Conservation (phyloP, 2,797 vertebrate genomes). For the Emydoidea blandingii region DNA sequence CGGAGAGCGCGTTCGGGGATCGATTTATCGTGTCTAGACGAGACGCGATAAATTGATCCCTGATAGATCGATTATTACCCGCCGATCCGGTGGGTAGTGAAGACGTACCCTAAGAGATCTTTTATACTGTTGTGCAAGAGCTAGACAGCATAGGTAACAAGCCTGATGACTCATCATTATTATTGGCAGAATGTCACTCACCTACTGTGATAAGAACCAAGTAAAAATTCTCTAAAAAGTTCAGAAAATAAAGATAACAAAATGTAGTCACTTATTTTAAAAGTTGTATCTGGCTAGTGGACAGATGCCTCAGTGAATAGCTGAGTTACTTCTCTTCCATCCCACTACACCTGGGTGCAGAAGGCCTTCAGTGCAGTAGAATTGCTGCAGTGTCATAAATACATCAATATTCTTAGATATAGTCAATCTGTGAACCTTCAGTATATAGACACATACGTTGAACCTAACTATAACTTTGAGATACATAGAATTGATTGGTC, state of each 20-base stretch:
- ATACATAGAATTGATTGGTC: fast-evolving
- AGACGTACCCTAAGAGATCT: background rate
- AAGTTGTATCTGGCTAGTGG: background rate
- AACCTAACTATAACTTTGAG: background rate
- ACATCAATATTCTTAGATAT: background rate
- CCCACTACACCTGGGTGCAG: background rate
- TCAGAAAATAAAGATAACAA: background rate
- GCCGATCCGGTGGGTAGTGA: too few relatives aligned
- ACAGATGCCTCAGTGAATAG: background rate
- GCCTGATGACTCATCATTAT: background rate
- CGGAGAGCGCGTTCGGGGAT: too few relatives aligned
- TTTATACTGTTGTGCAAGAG: background rate
- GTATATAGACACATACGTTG: background rate
- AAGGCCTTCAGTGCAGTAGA: background rate
- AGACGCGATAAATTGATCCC: too few relatives aligned
- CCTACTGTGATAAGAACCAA: background rate
- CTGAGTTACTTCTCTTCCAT: background rate
- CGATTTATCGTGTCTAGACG: too few relatives aligned
- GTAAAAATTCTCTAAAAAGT: background rate
- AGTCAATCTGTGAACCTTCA: background rate
- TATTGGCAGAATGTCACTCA: background rate
- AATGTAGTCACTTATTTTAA: background rate
- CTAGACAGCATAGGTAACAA: background rate
- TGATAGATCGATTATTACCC: too few relatives aligned
- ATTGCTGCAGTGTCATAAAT: background rate